These are phyloP conservation scores for Neelides sp. DNA, from an alignment of 1,140 invertebrate genomes.

Conservation along the genomic window DNA sequence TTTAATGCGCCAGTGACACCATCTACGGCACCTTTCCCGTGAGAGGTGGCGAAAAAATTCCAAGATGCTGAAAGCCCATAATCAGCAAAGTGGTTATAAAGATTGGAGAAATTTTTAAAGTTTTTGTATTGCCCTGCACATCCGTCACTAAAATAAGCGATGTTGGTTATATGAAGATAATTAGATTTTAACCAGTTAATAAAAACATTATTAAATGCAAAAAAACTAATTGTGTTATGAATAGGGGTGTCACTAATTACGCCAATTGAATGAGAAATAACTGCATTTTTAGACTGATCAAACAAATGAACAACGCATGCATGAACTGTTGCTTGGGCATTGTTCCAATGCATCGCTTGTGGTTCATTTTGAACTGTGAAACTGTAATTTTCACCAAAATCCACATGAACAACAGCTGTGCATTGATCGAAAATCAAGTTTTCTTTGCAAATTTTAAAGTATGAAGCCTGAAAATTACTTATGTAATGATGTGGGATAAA, in stretches of 20 bases:
- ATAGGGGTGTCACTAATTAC: conserved; percentile 11
- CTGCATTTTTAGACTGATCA: too few species aligned
- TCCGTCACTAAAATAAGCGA: conserved; percentile 15
- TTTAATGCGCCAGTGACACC: conserved; percentile 30
- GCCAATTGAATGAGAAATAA: background rate
- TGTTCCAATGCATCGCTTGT: conserved; percentile 26
- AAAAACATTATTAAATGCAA: conserved; percentile 1
- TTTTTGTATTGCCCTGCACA: conserved; percentile 21
- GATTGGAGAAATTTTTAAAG: conserved; percentile 12
- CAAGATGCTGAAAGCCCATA: conserved; percentile 30
- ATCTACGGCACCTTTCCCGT: conserved; percentile 33
- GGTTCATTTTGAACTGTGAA: conserved; percentile 23
- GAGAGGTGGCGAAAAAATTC: conserved; percentile 33
- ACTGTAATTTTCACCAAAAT: conserved; percentile 31
- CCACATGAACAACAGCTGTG: conserved; percentile 16
- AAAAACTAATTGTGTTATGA: conserved; percentile 9
- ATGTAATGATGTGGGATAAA: too few species aligned
- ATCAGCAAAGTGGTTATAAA: conserved; percentile 15
- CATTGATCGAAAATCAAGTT: too few species aligned
- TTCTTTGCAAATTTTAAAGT: too few species aligned
- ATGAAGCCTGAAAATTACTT: too few species aligned
- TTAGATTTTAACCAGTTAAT: conserved; percentile 3
- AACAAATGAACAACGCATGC: conserved; percentile 24
- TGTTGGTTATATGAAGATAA: background rate
- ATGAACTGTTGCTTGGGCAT: conserved; percentile 29